A percentile compares a stretch with the other conserved stretches of the same genome.
phyloP scores from a whole-genome alignment of 2,113 vertebrate genomes.

The Suricata suricatta region DNA sequence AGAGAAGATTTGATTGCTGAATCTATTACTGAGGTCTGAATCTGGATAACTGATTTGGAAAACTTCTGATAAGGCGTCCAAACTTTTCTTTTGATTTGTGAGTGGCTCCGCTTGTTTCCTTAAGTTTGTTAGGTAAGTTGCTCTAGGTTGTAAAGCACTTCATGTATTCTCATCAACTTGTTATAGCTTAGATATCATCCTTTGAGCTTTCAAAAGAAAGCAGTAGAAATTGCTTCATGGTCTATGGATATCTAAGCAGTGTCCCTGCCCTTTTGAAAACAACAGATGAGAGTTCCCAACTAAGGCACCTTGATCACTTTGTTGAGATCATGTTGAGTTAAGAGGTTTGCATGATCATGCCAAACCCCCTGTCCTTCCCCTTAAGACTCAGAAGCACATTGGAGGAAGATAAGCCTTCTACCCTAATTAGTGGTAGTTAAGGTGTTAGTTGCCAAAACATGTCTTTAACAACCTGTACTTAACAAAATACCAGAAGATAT shows the following conservation, averaged over 20 bases:
- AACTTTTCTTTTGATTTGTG: constrained; percentile 67
- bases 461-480: constrained; percentile 48
- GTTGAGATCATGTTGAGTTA: constrained; percentile 44
- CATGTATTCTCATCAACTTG: neutral
- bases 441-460: constrained; percentile 60
- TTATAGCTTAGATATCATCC: constrained; percentile 4
- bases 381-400: neutral
- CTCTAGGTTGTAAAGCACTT: constrained; percentile 49
- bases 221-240: neutral
- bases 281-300: neutral
- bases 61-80: constrained; percentile 58
- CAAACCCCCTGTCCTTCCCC: neutral
- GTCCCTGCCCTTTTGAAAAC: constrained; percentile 22
- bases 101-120: constrained; percentile 63
- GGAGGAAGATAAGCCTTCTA: constrained; percentile 32
- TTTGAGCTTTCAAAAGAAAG: neutral
- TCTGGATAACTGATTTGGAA: constrained; percentile 79
- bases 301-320: constrained; percentile 19
- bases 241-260: neutral
- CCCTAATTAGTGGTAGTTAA: constrained; percentile 64
- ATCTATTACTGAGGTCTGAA: constrained; percentile 65
- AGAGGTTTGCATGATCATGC: constrained; percentile 1
- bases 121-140: constrained; percentile 53
- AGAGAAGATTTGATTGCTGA: neutral
- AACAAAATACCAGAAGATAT: constrained; percentile 50